Conservation (phyloP, 2,888 invertebrate genomes). For the Plemyria rubiginata region DNA sequence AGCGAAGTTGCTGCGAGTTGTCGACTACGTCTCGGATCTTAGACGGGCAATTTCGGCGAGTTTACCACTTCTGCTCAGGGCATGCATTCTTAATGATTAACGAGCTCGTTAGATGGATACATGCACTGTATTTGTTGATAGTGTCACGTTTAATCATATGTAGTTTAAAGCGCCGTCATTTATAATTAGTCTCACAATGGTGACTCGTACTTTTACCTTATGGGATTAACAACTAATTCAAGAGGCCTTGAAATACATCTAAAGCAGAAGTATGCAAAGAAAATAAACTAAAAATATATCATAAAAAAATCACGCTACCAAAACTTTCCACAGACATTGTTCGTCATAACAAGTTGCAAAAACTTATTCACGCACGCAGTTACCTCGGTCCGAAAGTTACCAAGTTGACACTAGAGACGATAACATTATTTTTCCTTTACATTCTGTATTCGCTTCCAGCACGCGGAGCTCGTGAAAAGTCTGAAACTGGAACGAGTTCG, state of each 20-base stretch:
- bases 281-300: conserved; percentile 1
- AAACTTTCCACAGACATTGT: conserved; percentile 17
- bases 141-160: conserved; percentile 11
- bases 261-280: not conserved
- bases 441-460: conserved; percentile 50
- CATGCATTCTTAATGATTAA: conserved; percentile 49
- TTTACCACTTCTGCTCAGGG: conserved; percentile 48
- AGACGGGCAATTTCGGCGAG: conserved; percentile 53
- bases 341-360: conserved; percentile 33
- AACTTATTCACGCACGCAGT: conserved; percentile 32
- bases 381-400: conserved; percentile 31
- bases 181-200: not conserved
- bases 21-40: conserved; percentile 38
- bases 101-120: conserved; percentile 27
- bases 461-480: conserved; percentile 45
- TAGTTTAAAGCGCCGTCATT: not conserved
- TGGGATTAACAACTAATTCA: not conserved
- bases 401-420: conserved; percentile 51
- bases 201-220: not conserved
- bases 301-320: conserved; percentile 10
- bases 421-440: conserved; percentile 62
- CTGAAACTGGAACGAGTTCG: conserved; percentile 47
- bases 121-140: conserved; percentile 1
- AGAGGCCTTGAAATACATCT: not conserved
- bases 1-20: conserved; percentile 27